Evolutionary conservation across 2,888 invertebrate species (phyloP), one percentile per base, ranked within the genome.

Genomic region (Alsophila aescularia): DNA sequence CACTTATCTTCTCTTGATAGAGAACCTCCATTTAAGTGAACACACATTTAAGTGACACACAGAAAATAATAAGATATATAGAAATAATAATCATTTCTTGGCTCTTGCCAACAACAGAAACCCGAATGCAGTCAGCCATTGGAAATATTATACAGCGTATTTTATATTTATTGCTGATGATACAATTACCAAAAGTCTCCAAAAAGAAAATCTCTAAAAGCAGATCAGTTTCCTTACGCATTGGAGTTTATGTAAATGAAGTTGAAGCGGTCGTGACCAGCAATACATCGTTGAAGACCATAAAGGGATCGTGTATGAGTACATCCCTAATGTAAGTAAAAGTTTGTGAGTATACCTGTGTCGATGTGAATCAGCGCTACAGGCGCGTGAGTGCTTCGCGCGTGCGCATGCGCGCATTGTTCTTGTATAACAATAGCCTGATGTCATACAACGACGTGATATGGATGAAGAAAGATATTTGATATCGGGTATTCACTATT

Each of bases 361-460:
- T 7, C 24, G 7, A 52, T 49, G 55, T 73, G 87, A 87, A 79
- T 86, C 87, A 87, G 79, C 79, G 29, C 18, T 5, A n/a, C n/a
- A n/a, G 18, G 18, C 18, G 81, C 83, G 80, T 87, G 85, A 84
- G 84, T 74, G 72, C 66, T 32, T 32, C 9, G 32, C 32, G 32
- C 64, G 67, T 67, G 75, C 75, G 81, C 81, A 75, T 75, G 79
- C 79, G 64, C 71, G 73, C 80, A 83, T 81, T 86, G 85, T 83
- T 79, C 70, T 60, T 73, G 24, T 7, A 73, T 72, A 72, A 87
- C 87, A 88, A 85, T 83, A 71, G 82, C 75, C 49, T 83, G 83
- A 83, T 85, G 85, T 87, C 86, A 86, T 82, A 75, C 77, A 64
- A 56, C 61, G 70, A 71, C 75, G 75, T 80, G 79, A 78, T 80